These are phyloP conservation scores for Tenthredo notha DNA, from an alignment of 2,888 invertebrate species.

Conservation along the genomic window DNA sequence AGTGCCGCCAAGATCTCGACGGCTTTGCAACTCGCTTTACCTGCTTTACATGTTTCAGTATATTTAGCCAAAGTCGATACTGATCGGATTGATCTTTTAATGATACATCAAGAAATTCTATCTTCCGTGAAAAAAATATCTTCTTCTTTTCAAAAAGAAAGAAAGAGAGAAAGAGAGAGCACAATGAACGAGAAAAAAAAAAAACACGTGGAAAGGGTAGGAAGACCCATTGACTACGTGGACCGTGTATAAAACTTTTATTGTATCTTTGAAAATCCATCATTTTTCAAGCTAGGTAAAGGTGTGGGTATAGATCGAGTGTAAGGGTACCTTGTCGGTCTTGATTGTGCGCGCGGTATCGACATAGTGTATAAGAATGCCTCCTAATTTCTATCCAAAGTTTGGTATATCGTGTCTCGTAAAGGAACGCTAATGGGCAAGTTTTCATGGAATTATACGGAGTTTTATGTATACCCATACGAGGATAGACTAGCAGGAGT, in stretches of 20 bases:
- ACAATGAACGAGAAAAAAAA: constrained; percentile 48
- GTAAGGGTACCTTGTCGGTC: background rate
- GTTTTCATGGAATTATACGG: constrained; percentile 52
- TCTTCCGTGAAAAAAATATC: background rate
- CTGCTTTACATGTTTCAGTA: background rate
- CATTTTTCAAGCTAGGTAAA: constrained; percentile 31
- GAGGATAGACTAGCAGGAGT: background rate
- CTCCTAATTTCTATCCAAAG: constrained; percentile 32
- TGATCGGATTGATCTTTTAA: background rate
- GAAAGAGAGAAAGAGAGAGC: background rate
- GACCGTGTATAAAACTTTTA: constrained; percentile 28
- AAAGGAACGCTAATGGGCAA: constrained; percentile 40
- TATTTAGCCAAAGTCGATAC: background rate
- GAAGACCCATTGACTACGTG: constrained; percentile 36
- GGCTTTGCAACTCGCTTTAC: background rate
- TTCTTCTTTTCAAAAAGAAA: background rate
- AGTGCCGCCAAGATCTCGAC: background rate
- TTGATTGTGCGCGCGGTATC: constrained; percentile 51
- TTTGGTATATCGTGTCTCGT: constrained; percentile 6
- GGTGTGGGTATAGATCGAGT: background rate
- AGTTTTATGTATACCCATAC: constrained; percentile 23
- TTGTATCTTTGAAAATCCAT: constrained; percentile 30
- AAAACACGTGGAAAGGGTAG: constrained; percentile 44
- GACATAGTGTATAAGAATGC: constrained; percentile 28
- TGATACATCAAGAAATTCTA: background rate